Evolutionary conservation across 1,140 invertebrate genomes (phyloP).

Genomic region (Papilio polytes): DNA sequence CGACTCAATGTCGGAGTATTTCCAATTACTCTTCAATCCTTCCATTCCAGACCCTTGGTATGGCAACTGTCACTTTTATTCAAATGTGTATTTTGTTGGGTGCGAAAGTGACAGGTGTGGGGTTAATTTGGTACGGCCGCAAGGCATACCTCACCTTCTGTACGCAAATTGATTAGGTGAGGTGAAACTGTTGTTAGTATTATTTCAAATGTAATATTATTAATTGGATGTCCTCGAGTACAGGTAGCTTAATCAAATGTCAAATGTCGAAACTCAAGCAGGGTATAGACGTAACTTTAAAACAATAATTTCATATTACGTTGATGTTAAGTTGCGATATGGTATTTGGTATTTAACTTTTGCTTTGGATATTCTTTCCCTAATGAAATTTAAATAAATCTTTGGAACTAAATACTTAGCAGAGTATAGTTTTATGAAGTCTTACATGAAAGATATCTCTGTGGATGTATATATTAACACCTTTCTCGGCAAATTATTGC

Average conservation of each 20-base stretch:
- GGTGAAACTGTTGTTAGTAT: constrained; percentile 56
- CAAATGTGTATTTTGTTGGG: constrained; percentile 46
- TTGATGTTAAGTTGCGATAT: too few relatives aligned
- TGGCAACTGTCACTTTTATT: constrained; percentile 57
- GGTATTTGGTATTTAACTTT: too few relatives aligned
- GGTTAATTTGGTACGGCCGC: constrained; percentile 61
- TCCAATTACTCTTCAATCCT: constrained; percentile 71
- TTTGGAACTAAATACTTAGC: too few relatives aligned
- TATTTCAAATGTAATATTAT: constrained; percentile 31
- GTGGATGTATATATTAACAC: background rate
- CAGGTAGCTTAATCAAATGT: background rate
- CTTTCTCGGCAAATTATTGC: constrained; percentile 6
- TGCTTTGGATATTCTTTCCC: too few relatives aligned
- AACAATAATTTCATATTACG: too few relatives aligned
- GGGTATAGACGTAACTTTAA: too few relatives aligned
- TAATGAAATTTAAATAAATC: too few relatives aligned
- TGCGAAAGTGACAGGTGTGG: constrained; percentile 47
- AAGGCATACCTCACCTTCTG: constrained; percentile 58
- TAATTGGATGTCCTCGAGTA: background rate
- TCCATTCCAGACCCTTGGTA: constrained; percentile 62
- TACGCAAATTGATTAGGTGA: constrained; percentile 65
- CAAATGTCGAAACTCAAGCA: too few relatives aligned
- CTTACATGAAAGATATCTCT: too few relatives aligned
- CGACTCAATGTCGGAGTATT: constrained; percentile 65
- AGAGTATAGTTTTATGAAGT: too few relatives aligned